These are phyloP conservation scores for Apis florea DNA, from an alignment of 1,140 invertebrate genomes.

Conservation along the genomic window DNA sequence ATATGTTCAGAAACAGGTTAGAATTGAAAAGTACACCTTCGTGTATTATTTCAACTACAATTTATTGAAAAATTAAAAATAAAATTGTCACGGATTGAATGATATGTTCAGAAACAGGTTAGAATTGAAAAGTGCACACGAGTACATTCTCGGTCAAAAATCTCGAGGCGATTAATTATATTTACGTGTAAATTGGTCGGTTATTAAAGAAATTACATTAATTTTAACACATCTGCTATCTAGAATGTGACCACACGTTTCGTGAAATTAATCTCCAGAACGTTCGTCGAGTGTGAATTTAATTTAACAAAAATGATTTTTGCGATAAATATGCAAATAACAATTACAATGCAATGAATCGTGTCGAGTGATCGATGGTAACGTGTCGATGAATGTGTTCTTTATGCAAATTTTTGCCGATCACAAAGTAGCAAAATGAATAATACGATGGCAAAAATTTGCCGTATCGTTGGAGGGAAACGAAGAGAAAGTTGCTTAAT, in stretches of 20 bases:
- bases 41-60: too few relatives aligned
- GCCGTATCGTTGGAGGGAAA: background rate
- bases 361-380: background rate
- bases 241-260: background rate
- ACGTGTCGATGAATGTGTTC: background rate
- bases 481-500: background rate
- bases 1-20: too few relatives aligned
- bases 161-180: too few relatives aligned
- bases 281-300: background rate
- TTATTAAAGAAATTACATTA: too few relatives aligned
- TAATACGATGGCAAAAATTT: background rate
- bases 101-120: too few relatives aligned
- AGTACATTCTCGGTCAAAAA: too few relatives aligned
- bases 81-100: too few relatives aligned
- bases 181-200: too few relatives aligned
- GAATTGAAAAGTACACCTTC: too few relatives aligned
- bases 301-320: background rate
- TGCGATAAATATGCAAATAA: background rate
- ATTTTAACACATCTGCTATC: too few relatives aligned
- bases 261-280: slow-evolving; percentile 8
- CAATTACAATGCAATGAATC: background rate
- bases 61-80: too few relatives aligned
- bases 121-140: too few relatives aligned
- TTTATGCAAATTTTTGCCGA: background rate
- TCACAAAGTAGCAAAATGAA: background rate